Evolutionary conservation across 2,797 vertebrate species (phyloP), one percentile per base, ranked within the genome.

Genomic region (Oreortyx pictus): DNA sequence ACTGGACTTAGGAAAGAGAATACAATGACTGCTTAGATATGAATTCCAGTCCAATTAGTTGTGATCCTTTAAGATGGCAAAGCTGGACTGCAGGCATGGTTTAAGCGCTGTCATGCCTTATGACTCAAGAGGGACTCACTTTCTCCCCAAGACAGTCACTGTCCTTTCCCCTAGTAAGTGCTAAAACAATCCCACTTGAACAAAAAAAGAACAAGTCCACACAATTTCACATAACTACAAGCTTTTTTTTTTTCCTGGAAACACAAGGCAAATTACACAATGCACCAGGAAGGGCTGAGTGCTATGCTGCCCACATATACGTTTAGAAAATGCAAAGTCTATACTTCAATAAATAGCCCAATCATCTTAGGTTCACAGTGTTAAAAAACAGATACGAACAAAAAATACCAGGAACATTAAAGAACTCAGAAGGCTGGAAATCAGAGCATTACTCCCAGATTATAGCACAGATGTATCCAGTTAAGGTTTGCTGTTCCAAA

Each of bases 11-110:
- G 23, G 17, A 81, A 93, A 68, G 22, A 79, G 59, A 8, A 29
- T 35, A 52, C 8, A 66, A 1, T 8, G 11, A 20, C 18, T 19
- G 31, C 5, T 14, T 33, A 46, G 18, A 41, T 3, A 61, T 0
- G 1, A 39, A 22, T 66, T 84, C 79, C 54, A 60, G 78, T 49
- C 8, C 23, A n/a, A 27, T 27, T 27, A 67, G 17, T n/a, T 60
- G 14, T n/a, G 54, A 66, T 9, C 12, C 29, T 37, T 3, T 3
- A 50, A 33, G 31, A 77, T 4, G 3, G 19, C 17, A 8, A 88
- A 47, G 6, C 12, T 52, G 31, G 7, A 17, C 22, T 49, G 25
- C 3, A 64, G 19, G 4, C 8, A 35, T 3, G 2, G 27, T 68
- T 80, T 74, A 54, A n/a, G 13, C n/a, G 20, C 19, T 54, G 14